Base-by-base conservation (phyloP, 1,140 invertebrate species). In the Anadara kagoshimensis region DNA sequence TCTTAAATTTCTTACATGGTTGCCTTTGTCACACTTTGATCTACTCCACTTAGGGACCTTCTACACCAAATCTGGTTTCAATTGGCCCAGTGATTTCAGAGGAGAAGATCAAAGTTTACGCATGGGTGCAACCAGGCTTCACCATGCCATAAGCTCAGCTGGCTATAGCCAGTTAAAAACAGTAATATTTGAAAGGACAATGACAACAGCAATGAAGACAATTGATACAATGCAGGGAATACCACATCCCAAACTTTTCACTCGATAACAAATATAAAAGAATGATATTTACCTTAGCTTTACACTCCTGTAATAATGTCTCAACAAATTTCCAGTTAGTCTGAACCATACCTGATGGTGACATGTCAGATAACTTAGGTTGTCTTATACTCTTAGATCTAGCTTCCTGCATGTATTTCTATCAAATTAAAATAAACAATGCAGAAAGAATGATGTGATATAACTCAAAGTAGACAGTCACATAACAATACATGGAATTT, bases 261-360 rank as follows among this genome's bases (percentile, higher is more conserved):
- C 2, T 2, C 18, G 4, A 51, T 49, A n/a, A 51, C 4, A 20
- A 51, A 51, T 16, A 5, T 8, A 51, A 51, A 8, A 51, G 22
- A 20, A 18, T 20, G 12, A 24, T 63, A 12, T 47, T 69, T 91
- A 97, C 96, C 92, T 97, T 97, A 66, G 85, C 86, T 85, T 92
- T 93, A 54, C 90, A 91, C 82, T 92, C 92, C 79, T 90, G 90
- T 18, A 99, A 90, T 75, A 99, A 91, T 84, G 97, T 97, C 86
- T 99, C 96, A 22, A 99, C 97, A 91, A 99, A 99, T 51, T 95
- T 96, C 94, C 96, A 98, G 90, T 99, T 99, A 18, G 96, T 96
- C 89, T 98, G 96, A n/a, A 96, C 96, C 78, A 91, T 85, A n/a
- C 85, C 84, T 14, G 82, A 73, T 8, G 83, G 80, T 7, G 85